Evolutionary conservation across 2,797 vertebrate genomes (phyloP), one percentile per base, ranked within the genome.

Genomic region (Alcedo quadribrachys): DNA sequence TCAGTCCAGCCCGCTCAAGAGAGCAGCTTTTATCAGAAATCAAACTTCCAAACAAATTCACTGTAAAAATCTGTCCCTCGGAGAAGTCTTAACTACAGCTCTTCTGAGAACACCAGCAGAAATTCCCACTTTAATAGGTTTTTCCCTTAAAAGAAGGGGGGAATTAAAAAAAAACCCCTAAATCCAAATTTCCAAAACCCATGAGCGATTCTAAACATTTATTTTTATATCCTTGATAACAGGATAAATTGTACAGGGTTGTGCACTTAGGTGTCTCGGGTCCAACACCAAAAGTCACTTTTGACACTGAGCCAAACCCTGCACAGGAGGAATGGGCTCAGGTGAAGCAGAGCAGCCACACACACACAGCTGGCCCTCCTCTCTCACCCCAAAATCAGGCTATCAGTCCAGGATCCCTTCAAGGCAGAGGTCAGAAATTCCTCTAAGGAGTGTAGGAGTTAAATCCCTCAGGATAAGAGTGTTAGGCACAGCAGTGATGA

Each of bases 11-110:
- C 40, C 84, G 89, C 65, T 42, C 45, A 68, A 46, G 40, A 71
- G 54, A 90, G 78, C 70, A 89, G 48, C 50, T 86, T 89, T 85
- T 85, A 92, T 61, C 87, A 80, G 57, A 84, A 90, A 74, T n/a
- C 69, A 86, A 78, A 42, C 70, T 79, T 71, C 60, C 70, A 74
- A 74, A 87, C 62, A 90, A 94, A 92, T 35, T 17, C 68, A 51
- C 67, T 4, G 18, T 45, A 57, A 87, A 87, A 85, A 81, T 28
- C 30, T 6, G 33, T 70, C 61, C 62, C 37, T 46, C 35, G 42
- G 33, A 51, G 61, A 75, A 73, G 33, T 21, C 66, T 76, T 32
- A 48, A 32, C 65, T 63, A 68, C 5, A 71, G n/a, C 33, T 74
- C 48, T 58, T n/a, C 33, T 17, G 60, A 53, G 30, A 82, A 43